phyloP scores from a whole-genome alignment of 2,888 invertebrate species.

The Spilosoma lubricipeda region DNA sequence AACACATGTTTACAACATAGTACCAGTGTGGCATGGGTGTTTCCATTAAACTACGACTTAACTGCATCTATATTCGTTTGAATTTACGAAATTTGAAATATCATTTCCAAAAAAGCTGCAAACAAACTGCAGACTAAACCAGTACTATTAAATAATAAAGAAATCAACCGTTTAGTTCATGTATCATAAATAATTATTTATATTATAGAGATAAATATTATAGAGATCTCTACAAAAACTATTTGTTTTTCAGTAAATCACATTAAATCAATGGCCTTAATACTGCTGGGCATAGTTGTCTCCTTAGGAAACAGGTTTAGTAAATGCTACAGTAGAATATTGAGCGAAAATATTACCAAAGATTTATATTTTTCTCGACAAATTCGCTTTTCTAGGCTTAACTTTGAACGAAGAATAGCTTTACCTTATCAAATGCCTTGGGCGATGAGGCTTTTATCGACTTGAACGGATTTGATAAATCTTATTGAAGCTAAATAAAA shows the following conservation, averaged over 20 bases:
- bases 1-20: background rate
- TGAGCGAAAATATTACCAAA: background rate
- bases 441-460: slow-evolving; percentile 22
- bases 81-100: too few species aligned
- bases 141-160: background rate
- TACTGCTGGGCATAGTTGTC: too few species aligned
- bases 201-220: too few species aligned
- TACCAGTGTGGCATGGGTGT: rapidly evolving
- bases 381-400: slow-evolving; percentile 19
- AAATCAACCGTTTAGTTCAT: background rate
- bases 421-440: slow-evolving; percentile 24
- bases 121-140: background rate
- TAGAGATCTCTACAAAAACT: too few species aligned
- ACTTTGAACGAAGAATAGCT: slow-evolving; percentile 23
- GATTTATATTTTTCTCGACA: background rate
- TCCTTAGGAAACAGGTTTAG: background rate
- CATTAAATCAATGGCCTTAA: too few species aligned
- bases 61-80: background rate
- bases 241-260: background rate
- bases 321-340: background rate
- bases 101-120: background rate
- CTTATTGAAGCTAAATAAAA: slow-evolving; percentile 23
- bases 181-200: too few species aligned
- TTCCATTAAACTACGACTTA: background rate
- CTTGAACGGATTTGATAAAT: slow-evolving; percentile 33